Conservation (phyloP, 2,797 vertebrate species). For the Lophotriccus pileatus region DNA sequence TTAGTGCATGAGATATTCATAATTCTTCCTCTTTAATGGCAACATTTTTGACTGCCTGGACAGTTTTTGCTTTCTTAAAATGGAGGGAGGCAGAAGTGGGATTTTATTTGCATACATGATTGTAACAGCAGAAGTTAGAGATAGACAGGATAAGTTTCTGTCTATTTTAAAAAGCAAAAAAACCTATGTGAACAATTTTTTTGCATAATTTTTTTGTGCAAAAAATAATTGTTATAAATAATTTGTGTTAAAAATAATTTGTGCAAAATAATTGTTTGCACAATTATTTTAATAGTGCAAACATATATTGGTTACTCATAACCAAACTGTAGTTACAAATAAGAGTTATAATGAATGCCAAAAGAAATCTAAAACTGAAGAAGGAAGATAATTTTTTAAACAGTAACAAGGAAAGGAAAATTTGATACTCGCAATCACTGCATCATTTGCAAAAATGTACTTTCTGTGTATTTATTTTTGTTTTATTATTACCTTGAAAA, state of each 20-base stretch:
- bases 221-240: too few relatives aligned
- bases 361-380: not conserved
- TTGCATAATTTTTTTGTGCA: too few relatives aligned
- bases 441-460: not conserved
- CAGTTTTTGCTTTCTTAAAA: not conserved
- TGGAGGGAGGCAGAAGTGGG: not conserved
- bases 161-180: not conserved
- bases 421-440: not conserved
- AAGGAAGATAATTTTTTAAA: not conserved
- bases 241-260: too few relatives aligned
- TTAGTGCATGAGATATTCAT: not conserved
- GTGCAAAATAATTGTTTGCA: not conserved
- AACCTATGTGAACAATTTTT: not conserved
- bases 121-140: not conserved
- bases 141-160: not conserved
- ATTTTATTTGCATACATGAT: not conserved
- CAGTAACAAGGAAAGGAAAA: not conserved
- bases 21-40: not conserved
- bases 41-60: not conserved
- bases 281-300: not conserved
- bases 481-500: not conserved
- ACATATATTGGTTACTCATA: not conserved
- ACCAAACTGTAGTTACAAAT: not conserved
- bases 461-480: not conserved
- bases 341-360: not conserved